Conservation (phyloP, 2,113 vertebrate genomes). For the Numenius arquata region DNA sequence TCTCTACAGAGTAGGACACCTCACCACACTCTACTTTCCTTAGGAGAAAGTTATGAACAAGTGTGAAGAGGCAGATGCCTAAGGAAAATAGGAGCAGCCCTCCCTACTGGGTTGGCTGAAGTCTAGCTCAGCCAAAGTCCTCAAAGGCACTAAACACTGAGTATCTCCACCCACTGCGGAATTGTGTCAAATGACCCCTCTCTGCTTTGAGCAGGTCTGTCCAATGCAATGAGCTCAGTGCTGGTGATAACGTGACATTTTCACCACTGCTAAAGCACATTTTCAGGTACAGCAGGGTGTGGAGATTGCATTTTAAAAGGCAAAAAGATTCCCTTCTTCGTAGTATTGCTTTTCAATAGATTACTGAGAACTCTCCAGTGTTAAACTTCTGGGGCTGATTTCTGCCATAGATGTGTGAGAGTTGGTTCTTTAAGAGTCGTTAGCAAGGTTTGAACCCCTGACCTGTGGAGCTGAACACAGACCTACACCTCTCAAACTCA, state of each 20-base stretch:
- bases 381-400: constrained; percentile 33
- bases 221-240: not conserved
- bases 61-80: not conserved
- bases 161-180: not conserved
- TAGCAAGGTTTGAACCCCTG: constrained; percentile 52
- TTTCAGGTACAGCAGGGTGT: constrained; percentile 8
- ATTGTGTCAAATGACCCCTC: not conserved
- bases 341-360: constrained; percentile 13
- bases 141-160: not conserved
- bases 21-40: not conserved
- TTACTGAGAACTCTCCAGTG: not conserved
- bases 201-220: not conserved
- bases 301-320: constrained; percentile 13
- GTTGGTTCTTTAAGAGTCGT: constrained; percentile 26
- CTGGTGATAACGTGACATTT: not conserved
- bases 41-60: not conserved
- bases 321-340: not conserved
- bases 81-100: not conserved
- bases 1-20: not conserved
- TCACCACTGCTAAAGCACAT: not conserved
- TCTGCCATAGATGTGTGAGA: not conserved
- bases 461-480: constrained; percentile 28
- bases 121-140: not conserved
- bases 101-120: not conserved
- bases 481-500: constrained; percentile 42